Base-by-base conservation (phyloP, 2,797 vertebrate species). In the Pteropus rufus region DNA sequence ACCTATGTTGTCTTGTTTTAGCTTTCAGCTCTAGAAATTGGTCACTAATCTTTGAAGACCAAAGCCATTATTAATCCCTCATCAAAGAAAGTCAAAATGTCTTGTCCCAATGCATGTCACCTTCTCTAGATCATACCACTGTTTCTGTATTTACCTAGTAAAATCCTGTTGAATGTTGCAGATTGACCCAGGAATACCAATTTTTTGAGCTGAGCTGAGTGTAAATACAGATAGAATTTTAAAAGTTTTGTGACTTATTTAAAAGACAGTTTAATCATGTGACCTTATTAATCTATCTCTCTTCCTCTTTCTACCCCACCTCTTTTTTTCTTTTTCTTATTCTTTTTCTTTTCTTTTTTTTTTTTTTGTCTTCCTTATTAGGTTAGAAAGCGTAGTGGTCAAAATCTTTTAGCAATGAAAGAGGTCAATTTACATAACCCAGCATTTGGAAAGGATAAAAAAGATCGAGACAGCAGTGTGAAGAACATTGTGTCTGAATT, bases 361-460 rank as follows among this genome's bases (percentile, higher is more conserved):
- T 34, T 54, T 15, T 52, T 60, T 18, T 58, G 16, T 5, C 41
- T 24, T 39, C 15, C 29, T 91, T 89, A 79, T 79, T 97, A 99
- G 99, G 99, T 99, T 93, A 98, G 98, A 94, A 99, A 99, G 96
- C 98, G 98, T 94, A 99, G 98, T 6, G 98, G 98, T n/a, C 99
- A 99, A 98, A 99, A 99, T 97, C 98, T 99, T 60, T 98, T 99
- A 65, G 99, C 99, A 60, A 98, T 99, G 98, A 99, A 99, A 98
- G 99, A 99, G 95, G 99, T 99, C 56, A 99, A 99, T 98, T 99
- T 99, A 86, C 99, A 99, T 97, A 99, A 99, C 97, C 99, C 99
- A 3, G 99, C 97, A 1, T 99, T 99, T 96, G 99, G 99, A 80
- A 99, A 99, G 97, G 99, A 99, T 98, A 99, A 99, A 98, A 99